Conservation (phyloP, 35 echinoderm and acorn worm genomes). For the Apostichopus californicus region DNA sequence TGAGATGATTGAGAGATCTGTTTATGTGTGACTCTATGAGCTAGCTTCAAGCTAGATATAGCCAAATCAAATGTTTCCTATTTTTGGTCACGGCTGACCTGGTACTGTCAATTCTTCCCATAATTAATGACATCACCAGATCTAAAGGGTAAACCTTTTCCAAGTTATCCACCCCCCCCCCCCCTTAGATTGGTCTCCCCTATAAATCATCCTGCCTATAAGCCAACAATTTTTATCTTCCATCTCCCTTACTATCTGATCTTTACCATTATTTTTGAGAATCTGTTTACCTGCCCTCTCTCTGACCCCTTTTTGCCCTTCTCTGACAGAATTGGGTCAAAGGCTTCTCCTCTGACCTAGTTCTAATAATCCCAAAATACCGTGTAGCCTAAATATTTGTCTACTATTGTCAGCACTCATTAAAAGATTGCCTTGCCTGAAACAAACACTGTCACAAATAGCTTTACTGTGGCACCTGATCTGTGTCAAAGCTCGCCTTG, state of each 20-base stretch:
- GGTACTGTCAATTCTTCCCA: slow-evolving; percentile 44
- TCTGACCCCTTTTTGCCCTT: slow-evolving; percentile 50
- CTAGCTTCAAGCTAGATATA: not conserved
- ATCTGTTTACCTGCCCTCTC: slow-evolving; percentile 44
- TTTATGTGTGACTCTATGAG: not conserved
- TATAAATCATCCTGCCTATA: slow-evolving; percentile 44
- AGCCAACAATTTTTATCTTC: not conserved
- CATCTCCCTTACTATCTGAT: not conserved
- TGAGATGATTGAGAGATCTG: not conserved
- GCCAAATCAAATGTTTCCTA: slow-evolving; percentile 58
- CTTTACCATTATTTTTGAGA: not conserved
- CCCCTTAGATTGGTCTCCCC: not conserved
- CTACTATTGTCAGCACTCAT: slow-evolving; percentile 46
- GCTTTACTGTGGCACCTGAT: slow-evolving; percentile 21
- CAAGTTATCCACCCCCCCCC: not conserved
- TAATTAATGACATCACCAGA: slow-evolving; percentile 50
- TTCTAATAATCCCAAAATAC: slow-evolving; percentile 54
- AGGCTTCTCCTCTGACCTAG: slow-evolving; percentile 55
- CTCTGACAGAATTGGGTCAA: slow-evolving; percentile 53
- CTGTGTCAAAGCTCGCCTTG: not conserved
- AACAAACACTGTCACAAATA: slow-evolving; percentile 45
- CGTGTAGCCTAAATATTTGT: slow-evolving; percentile 56
- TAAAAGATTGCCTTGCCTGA: slow-evolving; percentile 15
- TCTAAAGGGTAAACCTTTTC: not conserved
- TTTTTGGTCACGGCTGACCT: slow-evolving; percentile 55